phyloP scores from a whole-genome alignment of 1,140 invertebrate genomes.

The Diprion similis region DNA sequence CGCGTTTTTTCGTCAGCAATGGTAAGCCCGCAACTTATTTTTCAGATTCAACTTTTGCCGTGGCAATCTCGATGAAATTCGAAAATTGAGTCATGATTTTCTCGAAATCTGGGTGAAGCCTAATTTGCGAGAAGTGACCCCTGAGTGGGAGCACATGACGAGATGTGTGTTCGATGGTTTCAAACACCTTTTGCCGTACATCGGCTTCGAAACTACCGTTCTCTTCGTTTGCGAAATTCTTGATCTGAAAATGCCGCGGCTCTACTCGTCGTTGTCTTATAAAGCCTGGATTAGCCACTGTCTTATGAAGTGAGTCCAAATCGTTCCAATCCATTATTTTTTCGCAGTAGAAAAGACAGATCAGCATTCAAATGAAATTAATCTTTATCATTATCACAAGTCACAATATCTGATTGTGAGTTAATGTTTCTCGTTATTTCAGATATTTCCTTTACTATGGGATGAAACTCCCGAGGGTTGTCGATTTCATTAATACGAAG shows the following conservation, averaged over 20 bases:
- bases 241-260: constrained; percentile 41
- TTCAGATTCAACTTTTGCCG: constrained; percentile 65
- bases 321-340: too few relatives aligned
- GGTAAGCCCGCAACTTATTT: constrained; percentile 22
- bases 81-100: constrained; percentile 50
- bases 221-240: constrained; percentile 46
- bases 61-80: constrained; percentile 55
- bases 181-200: constrained; percentile 43
- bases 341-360: too few relatives aligned
- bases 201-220: constrained; percentile 42
- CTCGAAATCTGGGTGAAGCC: constrained; percentile 51
- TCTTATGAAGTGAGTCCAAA: constrained; percentile 29
- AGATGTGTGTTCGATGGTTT: constrained; percentile 51
- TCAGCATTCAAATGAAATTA: too few relatives aligned
- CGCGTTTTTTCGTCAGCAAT: neutral
- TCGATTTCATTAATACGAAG: too few relatives aligned
- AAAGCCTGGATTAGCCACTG: constrained; percentile 31
- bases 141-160: constrained; percentile 60
- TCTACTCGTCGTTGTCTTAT: constrained; percentile 43
- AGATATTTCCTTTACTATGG: too few relatives aligned
- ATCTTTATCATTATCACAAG: too few relatives aligned
- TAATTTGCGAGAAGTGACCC: constrained; percentile 44
- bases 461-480: too few relatives aligned
- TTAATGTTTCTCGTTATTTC: too few relatives aligned
- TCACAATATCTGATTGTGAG: too few relatives aligned